Evolutionary conservation across 2,888 invertebrate genomes (phyloP), one percentile per base, ranked within the genome.

Genomic region (Boloria selene): DNA sequence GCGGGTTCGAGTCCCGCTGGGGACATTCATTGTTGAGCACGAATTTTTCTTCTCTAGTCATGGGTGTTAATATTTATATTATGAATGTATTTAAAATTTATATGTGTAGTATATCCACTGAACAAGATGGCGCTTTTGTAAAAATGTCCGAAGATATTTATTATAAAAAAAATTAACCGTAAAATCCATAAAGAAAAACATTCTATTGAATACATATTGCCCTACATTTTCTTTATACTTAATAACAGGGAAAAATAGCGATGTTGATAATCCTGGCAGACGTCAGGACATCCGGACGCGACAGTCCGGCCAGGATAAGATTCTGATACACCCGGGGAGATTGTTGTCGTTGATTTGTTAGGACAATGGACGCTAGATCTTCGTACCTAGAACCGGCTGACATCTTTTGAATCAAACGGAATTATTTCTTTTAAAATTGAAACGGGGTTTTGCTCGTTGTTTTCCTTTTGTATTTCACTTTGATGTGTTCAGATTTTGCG

Each of bases 181-280:
- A 47, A n/a, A 47, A n/a, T 7, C 10, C 31, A 38, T 38, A 38
- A 38, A 1, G 22, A 16, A 56, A 47, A 26, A 45, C 16, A 26
- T 26, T 47, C 1, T 49, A 26, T 17, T 59, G 47, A 26, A 2
- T 31, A 49, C 49, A 47, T 49, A 49, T 56, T 18, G 10, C 7
- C 4, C 44, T 22, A 58, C 52, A 65, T 64, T 65, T 65, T 70
- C 64, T 69, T 56, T 58, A 72, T 72, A 78, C 74, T 74, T 74
- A 77, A 81, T 79, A 81, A 78, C 75, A 79, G 78, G 78, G 79
- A 79, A 86, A 84, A 84, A 77, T 75, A 72, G 72, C 78, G 75
- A 82, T 75, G 76, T 84, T 84, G 83, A 85, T 86, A 87, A 87
- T 87, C 83, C 84, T 80, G 83, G 82, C 85, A 85, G 87, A 83